These are phyloP conservation scores for Gallinago paraguaiae DNA, from an alignment of 2,113 vertebrate genomes.

Conservation along the genomic window DNA sequence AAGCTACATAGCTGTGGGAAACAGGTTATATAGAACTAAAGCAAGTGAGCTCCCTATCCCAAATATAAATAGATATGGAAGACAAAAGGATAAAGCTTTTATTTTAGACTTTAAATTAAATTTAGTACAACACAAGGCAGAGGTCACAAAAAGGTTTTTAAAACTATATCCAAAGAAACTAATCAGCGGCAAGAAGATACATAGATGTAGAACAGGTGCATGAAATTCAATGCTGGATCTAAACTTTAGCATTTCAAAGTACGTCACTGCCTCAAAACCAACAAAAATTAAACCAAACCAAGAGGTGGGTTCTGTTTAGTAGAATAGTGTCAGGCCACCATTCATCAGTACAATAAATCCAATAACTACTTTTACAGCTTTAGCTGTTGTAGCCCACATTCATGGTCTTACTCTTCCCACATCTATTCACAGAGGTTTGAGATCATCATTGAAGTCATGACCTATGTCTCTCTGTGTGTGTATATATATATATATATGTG, in stretches of 20 bases:
- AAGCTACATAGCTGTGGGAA: neutral
- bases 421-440: neutral
- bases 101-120: neutral
- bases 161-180: neutral
- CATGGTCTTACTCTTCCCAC: neutral
- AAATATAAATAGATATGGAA: neutral
- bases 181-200: rapidly evolving
- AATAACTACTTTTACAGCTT: neutral
- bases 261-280: neutral
- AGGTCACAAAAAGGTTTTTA: neutral
- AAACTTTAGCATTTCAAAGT: neutral
- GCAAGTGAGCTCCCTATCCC: neutral
- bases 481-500: rapidly evolving
- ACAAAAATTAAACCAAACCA: neutral
- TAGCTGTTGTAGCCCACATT: neutral
- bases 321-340: neutral
- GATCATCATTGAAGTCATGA: neutral
- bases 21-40: neutral
- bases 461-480: rapidly evolving
- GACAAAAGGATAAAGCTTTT: neutral
- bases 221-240: neutral
- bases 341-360: neutral
- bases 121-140: neutral
- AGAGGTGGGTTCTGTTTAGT: neutral
- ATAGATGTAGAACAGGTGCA: neutral